Evolutionary conservation across 2,888 invertebrate genomes (phyloP), one percentile per base, ranked within the genome.

Genomic region (Blera fallax): DNA sequence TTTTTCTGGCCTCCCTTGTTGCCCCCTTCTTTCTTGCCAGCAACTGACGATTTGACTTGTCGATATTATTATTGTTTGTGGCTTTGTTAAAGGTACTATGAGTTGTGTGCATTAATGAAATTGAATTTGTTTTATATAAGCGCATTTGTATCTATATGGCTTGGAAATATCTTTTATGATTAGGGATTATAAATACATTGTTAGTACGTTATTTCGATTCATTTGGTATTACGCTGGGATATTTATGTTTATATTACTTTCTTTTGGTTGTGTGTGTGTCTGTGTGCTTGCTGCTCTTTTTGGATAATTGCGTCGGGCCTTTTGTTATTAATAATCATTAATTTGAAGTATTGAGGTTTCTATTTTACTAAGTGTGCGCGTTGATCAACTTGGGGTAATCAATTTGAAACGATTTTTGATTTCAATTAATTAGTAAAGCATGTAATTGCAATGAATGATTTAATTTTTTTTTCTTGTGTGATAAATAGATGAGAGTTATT

Each of bases 21-120:
- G 3, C 8, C 37, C 24, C 34, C 10, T 21, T 48, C 3, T 72
- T 69, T 60, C 60, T 56, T 65, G 29, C 48, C 29, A 58, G 70
- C 76, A 81, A 70, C 76, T 81, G 81, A 76, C 85, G 76, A 85
- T 72, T 77, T 85, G 85, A 85, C 85, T 85, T 85, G 85, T 81
- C 81, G 85, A 85, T 81, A 85, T 65, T 81, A 81, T 77, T 76
- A 76, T 64, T 60, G 80, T 80, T 74, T 80, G n/a, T n/a, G 64
- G 70, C 48, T 76, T 84, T 84, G 79, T 83, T 83, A 48, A 40
- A 40, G 40, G n/a, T 60, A 52, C 21, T 52, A 40, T 56, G 62
- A 64, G 50, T 73, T 74, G 69, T 85, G 67, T 79, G 73, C 79
- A 84, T 78, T 84, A 80, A 85, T 81, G 84, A 81, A 85, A 85